phyloP scores from a whole-genome alignment of 2,113 vertebrate genomes.

The Chionis minor region DNA sequence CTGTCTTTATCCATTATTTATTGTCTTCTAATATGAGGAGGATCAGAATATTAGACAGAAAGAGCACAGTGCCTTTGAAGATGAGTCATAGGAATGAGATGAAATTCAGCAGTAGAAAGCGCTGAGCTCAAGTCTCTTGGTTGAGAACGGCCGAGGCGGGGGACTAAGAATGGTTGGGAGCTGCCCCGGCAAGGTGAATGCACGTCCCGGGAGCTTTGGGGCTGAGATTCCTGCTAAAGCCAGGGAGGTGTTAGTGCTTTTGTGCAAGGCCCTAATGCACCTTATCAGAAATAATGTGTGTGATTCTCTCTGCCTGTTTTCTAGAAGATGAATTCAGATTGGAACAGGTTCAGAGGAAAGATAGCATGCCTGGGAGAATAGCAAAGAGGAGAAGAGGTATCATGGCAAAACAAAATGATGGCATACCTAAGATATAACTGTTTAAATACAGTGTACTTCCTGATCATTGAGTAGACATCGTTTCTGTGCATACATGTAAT shows the following conservation, averaged over 20 bases:
- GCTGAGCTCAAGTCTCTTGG: background rate
- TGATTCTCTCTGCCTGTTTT: background rate
- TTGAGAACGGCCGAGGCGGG: background rate
- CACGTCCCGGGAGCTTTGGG: background rate
- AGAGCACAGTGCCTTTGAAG: background rate
- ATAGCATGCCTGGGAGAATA: background rate
- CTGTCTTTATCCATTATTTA: slow-evolving; percentile 36
- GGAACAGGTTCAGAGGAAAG: background rate
- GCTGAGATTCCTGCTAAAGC: background rate
- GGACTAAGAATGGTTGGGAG: background rate
- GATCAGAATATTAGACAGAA: slow-evolving; percentile 8
- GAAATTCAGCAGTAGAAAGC: background rate
- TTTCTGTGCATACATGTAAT: background rate
- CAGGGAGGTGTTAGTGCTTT: background rate
- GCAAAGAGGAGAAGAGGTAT: background rate
- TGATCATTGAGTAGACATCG: background rate
- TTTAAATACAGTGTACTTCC: background rate
- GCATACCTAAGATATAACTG: background rate
- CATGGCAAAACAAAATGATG: background rate
- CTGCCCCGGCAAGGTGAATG: background rate
- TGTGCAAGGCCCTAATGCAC: background rate
- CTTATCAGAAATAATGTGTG: background rate
- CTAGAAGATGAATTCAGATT: background rate
- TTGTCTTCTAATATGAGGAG: background rate
- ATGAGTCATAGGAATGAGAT: background rate